Evolutionary conservation across 1,140 invertebrate genomes (phyloP), one percentile per base, ranked within the genome.

Genomic region (Telenomus remus): DNA sequence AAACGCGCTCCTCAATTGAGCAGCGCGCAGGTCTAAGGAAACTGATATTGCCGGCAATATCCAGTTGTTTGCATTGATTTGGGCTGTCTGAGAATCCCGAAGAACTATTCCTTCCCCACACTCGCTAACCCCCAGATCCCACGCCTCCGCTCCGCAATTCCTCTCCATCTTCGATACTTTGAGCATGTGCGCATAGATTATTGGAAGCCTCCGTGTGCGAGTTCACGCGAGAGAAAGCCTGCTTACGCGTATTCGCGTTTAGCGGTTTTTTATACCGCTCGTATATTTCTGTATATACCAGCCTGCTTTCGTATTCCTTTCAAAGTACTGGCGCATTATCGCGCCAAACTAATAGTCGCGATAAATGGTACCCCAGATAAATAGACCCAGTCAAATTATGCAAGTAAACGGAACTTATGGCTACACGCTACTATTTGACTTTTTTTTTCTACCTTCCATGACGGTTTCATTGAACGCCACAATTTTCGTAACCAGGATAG

Each of bases 41-140:
- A 83, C 80, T 84, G 84, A 85, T 85, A 85, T 85, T 81, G 81
- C 83, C 80, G 79, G 82, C 82, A 84, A 85, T 85, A 85, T 84
- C 82, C 78, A 81, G 80, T 84, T 84, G 82, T 83, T 85, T 85
- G 83, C 82, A 84, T 83, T 84, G 82, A 85, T 84, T 85, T 81
- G 81, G 79, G 79, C 82, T 82, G 79, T 81, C 82, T 81, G 83
- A 81, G 81, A 81, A 84, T 84, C 78, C 77, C 71, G 80, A 80
- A 73, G 81, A 83, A 80, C 79, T 81, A 82, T 83, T 81, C 68
- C 81, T 82, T 73, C 55, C 63, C 74, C 56, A 65, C 44, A 72
- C 64, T 72, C 57, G 64, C 47, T 51, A 57, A 72, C 63, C 44
- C 57, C 63, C 66, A 16, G 50, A 66, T 72, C 44, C 55, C 68